Percentiles rank a stretch among this genome's conserved stretches.
These are phyloP conservation scores for Paramuricea clavata DNA, from an alignment of 92 coral and sea anemone genomes.

Conservation along the genomic window DNA sequence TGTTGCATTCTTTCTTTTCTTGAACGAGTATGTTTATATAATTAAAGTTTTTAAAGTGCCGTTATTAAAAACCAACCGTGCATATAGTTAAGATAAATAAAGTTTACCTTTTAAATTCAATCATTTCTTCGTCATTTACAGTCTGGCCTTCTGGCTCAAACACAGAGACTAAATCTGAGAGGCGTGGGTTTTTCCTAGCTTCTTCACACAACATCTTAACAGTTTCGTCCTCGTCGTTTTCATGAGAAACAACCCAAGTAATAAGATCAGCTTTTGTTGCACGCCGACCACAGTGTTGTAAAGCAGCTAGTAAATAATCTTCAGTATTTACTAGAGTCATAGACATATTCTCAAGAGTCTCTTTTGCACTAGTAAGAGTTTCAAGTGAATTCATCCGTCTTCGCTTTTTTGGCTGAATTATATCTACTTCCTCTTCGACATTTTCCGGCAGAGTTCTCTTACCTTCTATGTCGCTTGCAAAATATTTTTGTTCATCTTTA, in stretches of 20 bases:
- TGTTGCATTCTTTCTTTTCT: too few species aligned
- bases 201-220: conserved; percentile 63
- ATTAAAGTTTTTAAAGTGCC: too few species aligned
- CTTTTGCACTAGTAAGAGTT: conserved; percentile 55
- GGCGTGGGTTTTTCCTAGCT: conserved; percentile 71
- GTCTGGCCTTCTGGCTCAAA: not conserved
- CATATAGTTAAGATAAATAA: not conserved
- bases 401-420: not conserved
- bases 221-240: conserved; percentile 43
- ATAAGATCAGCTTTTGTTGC: conserved; percentile 70
- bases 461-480: not conserved
- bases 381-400: conserved; percentile 52
- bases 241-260: conserved; percentile 71
- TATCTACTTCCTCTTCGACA: not conserved
- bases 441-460: conserved; percentile 5
- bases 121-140: conserved; percentile 21
- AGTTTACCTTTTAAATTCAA: conserved; percentile 4
- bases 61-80: too few species aligned
- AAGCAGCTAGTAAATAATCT: conserved; percentile 80
- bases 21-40: too few species aligned
- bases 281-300: conserved; percentile 68
- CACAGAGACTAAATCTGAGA: conserved; percentile 33
- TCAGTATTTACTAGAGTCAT: conserved; percentile 73
- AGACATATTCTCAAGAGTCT: conserved; percentile 53
- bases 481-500: conserved; percentile 19